Base-by-base conservation (phyloP, 1,140 invertebrate genomes). In the Cydia fagiglandana region DNA sequence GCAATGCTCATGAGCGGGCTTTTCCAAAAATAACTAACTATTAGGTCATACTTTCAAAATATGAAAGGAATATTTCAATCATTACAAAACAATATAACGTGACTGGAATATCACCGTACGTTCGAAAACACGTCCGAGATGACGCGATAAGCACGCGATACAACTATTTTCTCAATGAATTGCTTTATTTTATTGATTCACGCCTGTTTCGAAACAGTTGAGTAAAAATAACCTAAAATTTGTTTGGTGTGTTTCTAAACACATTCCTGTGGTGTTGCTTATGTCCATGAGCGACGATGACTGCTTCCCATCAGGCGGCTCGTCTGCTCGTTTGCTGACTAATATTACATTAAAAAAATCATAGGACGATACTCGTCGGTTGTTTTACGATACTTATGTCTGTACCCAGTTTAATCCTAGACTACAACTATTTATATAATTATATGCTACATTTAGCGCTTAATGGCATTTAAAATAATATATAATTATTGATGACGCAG, bases 91-190 rank as follows among this genome's bases (percentile, higher is more conserved):
- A 74, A 12, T 79, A 76, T 78, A 80, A 84, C 79, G 79, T 82
- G 81, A 82, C 77, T 68, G 68, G 79, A 79, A 82, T 82, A 84
- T 64, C 64, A 78, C 73, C 79, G 78, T 56, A 73, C 66, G 70
- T 76, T 30, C 13, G 15, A 53, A 70, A 74, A 76, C 78, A 77
- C 75, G 73, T 77, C 56, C 64, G 47, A 77, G 79, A 82, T 83
- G n/a, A 17, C 41, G 45, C 74, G 82, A 86, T 85, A 84, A 81
- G 77, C 84, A 87, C 86, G 86, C 86, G 74, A 86, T 86, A 78
- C 17, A 50, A 79, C 78, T 82, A 87, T 87, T 87, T 84, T 76
- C 76, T 85, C 77, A 83, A 86, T 85, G 81, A 83, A 83, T 75
- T 83, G 24, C 34, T 70, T n/a, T 70, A 70, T 70, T 70, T 53